Evolutionary conservation across 2,888 invertebrate genomes (phyloP).

Genomic region (Trissolcus brochymenae): DNA sequence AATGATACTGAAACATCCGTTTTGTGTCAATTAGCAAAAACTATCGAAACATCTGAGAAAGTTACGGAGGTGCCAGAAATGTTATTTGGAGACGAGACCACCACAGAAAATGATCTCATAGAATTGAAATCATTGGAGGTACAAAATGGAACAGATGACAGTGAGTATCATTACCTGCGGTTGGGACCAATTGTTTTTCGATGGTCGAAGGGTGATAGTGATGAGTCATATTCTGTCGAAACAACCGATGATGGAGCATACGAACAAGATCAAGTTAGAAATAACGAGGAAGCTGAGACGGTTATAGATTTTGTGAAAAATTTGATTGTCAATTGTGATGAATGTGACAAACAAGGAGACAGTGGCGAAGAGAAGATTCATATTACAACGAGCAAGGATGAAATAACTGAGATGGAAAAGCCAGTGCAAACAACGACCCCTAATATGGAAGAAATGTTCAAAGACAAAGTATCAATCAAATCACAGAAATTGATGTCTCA

Average conservation of each 20-base stretch:
- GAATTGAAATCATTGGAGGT: not conserved
- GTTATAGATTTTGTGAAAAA: no score
- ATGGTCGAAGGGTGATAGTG: not conserved
- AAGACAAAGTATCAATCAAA: no score
- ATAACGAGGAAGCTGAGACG: no score
- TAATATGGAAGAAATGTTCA: no score
- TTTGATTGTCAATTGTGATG: no score
- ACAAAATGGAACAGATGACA: not conserved
- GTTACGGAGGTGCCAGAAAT: not conserved
- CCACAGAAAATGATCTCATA: not conserved
- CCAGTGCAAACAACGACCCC: no score
- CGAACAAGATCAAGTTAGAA: not conserved
- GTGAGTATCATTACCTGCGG: slow-evolving; percentile 4
- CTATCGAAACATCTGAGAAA: not conserved
- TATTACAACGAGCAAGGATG: no score
- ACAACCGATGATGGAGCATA: not conserved
- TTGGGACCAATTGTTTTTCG: slow-evolving; percentile 4
- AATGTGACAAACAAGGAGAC: no score
- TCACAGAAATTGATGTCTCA: no score
- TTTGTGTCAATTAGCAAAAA: no score
- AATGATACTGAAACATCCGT: not conserved
- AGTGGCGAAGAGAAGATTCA: no score
- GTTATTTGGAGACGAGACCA: not conserved
- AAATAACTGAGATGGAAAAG: no score
- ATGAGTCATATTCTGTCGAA: not conserved